Percentiles rank a stretch among this genome's conserved stretches.
These are phyloP conservation scores for Acrocephalus scirpaceus DNA, from an alignment of 2,797 vertebrate species.

Conservation along the genomic window DNA sequence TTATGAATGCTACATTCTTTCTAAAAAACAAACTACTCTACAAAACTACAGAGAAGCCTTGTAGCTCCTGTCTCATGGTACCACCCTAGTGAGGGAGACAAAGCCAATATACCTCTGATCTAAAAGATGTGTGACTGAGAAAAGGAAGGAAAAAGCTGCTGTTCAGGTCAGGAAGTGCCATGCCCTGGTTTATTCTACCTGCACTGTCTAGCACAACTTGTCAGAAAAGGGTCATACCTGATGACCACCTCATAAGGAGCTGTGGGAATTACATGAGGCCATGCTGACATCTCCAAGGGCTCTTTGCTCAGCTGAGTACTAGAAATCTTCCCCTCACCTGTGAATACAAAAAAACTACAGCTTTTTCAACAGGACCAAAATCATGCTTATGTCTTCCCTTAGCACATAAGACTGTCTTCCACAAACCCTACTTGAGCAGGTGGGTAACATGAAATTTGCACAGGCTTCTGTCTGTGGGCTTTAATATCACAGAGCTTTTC, in stretches of 20 bases:
- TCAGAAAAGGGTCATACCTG: conserved; percentile 44
- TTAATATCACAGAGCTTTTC: background rate
- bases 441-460: background rate
- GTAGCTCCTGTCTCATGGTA: background rate
- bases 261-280: background rate
- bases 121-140: fast-evolving
- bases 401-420: background rate
- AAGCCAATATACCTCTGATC: background rate
- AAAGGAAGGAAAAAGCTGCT: background rate
- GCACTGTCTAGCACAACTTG: background rate
- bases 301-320: conserved; percentile 38
- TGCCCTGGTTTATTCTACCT: background rate
- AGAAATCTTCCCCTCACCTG: conserved; percentile 57
- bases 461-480: background rate
- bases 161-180: background rate
- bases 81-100: background rate
- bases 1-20: background rate
- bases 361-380: background rate
- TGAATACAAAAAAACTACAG: conserved; percentile 11
- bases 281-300: conserved; percentile 43
- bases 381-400: background rate
- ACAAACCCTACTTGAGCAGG: background rate
- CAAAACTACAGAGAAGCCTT: background rate
- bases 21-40: background rate
- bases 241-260: conserved; percentile 56